Evolutionary conservation across 2,113 vertebrate genomes (phyloP), one percentile per base, ranked within the genome.

Genomic region (Hoplias malabaricus): DNA sequence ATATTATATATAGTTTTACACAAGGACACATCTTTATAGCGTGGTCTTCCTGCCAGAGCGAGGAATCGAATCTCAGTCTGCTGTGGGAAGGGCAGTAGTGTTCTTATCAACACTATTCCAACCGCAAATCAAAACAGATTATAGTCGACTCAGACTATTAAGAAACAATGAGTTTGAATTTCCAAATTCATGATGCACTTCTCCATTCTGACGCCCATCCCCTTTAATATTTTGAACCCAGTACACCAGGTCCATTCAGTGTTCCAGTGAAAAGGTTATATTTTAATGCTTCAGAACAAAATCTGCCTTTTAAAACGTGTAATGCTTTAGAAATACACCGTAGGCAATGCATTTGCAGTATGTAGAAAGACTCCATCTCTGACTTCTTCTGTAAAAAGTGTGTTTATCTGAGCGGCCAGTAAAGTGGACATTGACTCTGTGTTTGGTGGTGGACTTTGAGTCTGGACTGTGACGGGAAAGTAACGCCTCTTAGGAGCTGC

Each of bases 371-470:
- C n/a, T n/a, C n/a, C n/a, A n/a, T n/a, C n/a, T n/a, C n/a, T 38
- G 33, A 27, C 66, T 66, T 54, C 69, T 40, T 46, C 16, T 62
- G n/a, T 19, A 19, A 61, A 29, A 16, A 16, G 54, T 59, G 36
- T 48, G 31, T 74, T 57, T 80, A 43, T 84, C 42, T 67, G 42
- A 54, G 61, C 53, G 36, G 73, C 21, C 25, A 27, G 67, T 80
- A 80, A 88, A 87, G 78, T 89, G 89, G 89, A 91, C 90, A 88
- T 89, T 90, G 90, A 90, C 86, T 89, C 81, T 84, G 66, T 85
- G 83, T 74, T 76, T 75, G 83, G 67, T 54, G 7, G 54, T 93
- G 92, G 89, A 93, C 91, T 93, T 93, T 93, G 92, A 80, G 84
- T 90, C n/a, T 76, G 70, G 73, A 68, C 79, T 3, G 10, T 76